Conservation (phyloP, 2,797 vertebrate genomes). For the Eulemur albifrons region DNA sequence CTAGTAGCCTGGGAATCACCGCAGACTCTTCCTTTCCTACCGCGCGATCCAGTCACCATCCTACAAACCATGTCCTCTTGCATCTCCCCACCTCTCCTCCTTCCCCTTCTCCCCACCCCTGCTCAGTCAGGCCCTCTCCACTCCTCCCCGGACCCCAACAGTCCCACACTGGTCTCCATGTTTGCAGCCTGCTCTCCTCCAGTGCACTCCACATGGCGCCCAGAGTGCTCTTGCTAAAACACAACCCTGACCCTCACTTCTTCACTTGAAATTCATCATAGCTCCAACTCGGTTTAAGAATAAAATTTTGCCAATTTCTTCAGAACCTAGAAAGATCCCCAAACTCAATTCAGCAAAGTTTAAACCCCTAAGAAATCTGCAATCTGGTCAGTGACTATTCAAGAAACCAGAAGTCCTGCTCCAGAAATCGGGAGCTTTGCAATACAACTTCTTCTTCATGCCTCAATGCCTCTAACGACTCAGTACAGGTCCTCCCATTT, state of each 20-base stretch:
- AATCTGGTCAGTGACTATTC: background rate
- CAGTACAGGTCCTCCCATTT: background rate
- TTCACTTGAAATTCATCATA: background rate
- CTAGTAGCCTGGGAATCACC: background rate
- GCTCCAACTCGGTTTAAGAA: background rate
- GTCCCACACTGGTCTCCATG: background rate
- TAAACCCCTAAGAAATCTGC: background rate
- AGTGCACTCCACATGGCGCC: background rate
- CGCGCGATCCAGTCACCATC: fast-evolving
- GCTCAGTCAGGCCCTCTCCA: background rate
- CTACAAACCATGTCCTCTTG: background rate
- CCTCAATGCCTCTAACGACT: background rate
- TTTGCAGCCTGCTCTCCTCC: background rate
- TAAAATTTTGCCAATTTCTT: background rate
- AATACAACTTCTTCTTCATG: background rate
- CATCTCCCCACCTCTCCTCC: too few relatives aligned
- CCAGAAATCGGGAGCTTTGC: background rate
- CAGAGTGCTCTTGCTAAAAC: background rate
- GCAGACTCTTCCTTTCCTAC: background rate
- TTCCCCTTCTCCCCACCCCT: background rate
- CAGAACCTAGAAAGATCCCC: background rate
- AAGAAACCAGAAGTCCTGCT: background rate
- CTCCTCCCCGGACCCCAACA: background rate
- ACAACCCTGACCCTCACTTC: background rate
- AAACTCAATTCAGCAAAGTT: background rate